Base-by-base conservation (phyloP, 2,888 invertebrate genomes). In the Osedax frankpressi region DNA sequence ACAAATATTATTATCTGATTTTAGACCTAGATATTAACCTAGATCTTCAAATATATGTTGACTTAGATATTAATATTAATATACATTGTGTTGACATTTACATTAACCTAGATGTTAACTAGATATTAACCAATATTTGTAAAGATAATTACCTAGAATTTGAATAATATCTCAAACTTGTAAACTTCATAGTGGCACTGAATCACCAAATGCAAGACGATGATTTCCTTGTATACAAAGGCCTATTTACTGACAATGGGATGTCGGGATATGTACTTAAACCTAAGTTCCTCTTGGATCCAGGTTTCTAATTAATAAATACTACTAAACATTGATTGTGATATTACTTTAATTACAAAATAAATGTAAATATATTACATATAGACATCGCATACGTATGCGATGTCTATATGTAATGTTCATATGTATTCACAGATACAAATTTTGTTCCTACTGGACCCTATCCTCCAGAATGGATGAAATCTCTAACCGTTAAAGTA, bases 221-320 rank as follows among this genome's bases (percentile, higher is more conserved):
- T 75, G 81, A 85, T 1, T 86, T 87, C 82, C 86, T 87, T 77
- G 78, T 87, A 73, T 85, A 88, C 78, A 84, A 84, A 72, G 87
- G 87, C 2, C 81, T 84, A 73, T 89, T 88, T 81, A 77, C 82
- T 65, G 85, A 86, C 75, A 89, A 89, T 79, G 88, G 88, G 28
- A 84, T 83, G 14, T 87, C 87, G 80, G 88, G 88, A 3, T 89
- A 87, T 79, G 84, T 88, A 3, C 81, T 89, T 59, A 88, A 88
- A 80, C 88, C 88, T 1, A 79, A 84, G 26, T 85, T 86, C 78
- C 80, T 88, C 59, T 24, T 71, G 11, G 24, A n/a, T 70, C 2
- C 27, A n/a, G 44, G 26, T 27, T 19, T 74, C 6, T 74, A 1
- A n/a, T 24, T 19, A 71, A 71, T 30, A 30, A 1, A 25, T 28